Conservation (phyloP, 2,797 vertebrate species). For the Phrynocephalus forsythii region DNA sequence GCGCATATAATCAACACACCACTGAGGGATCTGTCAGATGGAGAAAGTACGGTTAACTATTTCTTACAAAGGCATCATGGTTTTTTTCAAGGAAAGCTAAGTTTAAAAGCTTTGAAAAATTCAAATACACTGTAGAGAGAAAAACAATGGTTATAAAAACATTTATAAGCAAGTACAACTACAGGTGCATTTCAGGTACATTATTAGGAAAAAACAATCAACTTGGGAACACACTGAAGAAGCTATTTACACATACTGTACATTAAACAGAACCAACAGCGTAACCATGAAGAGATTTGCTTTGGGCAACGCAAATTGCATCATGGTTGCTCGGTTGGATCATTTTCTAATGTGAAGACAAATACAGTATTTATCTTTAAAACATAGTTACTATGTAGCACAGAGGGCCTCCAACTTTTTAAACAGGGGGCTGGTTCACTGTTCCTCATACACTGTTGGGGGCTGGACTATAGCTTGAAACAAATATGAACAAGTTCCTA, state of each 20-base stretch:
- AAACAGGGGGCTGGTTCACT: too few relatives aligned
- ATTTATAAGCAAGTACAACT: background rate
- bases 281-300: background rate
- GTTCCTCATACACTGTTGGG: too few relatives aligned
- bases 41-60: background rate
- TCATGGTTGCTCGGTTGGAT: too few relatives aligned
- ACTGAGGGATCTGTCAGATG: constrained; percentile 90
- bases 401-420: background rate
- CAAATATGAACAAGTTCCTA: too few relatives aligned
- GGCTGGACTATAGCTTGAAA: too few relatives aligned
- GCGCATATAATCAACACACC: constrained; percentile 95
- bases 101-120: background rate
- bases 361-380: background rate
- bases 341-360: background rate
- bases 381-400: background rate
- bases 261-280: too few relatives aligned
- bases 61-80: background rate
- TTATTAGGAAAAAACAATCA: background rate
- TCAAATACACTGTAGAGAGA: too few relatives aligned
- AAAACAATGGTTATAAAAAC: background rate
- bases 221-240: background rate
- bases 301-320: background rate
- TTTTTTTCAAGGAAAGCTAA: background rate
- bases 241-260: background rate
- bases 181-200: background rate